Percentiles rank a stretch among this genome's conserved stretches.
Conservation (phyloP, 1,140 invertebrate species). For the Catajapyx aquilonaris region DNA sequence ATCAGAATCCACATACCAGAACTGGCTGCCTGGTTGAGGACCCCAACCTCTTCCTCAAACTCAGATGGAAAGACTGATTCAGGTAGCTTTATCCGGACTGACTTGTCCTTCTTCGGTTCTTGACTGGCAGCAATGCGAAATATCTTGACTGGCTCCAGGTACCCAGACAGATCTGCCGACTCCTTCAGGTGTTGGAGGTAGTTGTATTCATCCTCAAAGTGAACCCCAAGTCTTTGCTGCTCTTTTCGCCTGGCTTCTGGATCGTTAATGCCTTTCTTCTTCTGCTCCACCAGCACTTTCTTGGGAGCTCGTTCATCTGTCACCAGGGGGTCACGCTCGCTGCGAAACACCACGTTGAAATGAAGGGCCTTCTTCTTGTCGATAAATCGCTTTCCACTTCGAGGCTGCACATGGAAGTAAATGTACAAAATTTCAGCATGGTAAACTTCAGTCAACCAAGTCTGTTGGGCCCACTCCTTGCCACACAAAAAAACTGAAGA, state of each 20-base stretch:
- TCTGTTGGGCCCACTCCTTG: too few species aligned
- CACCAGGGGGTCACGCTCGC: background rate
- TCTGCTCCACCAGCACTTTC: background rate
- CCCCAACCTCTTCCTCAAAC: background rate
- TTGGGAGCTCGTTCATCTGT: background rate
- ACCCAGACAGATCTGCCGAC: background rate
- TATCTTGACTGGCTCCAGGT: background rate
- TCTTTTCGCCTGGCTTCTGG: background rate
- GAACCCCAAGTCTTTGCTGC: background rate
- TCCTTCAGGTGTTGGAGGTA: background rate
- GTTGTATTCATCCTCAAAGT: background rate
- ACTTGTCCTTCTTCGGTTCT: too few species aligned
- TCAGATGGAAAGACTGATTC: background rate
- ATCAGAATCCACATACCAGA: too few species aligned
- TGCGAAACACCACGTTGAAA: background rate
- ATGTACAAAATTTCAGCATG: too few species aligned
- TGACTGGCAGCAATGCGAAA: too few species aligned
- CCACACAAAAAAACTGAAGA: too few species aligned
- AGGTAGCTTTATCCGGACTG: too few species aligned
- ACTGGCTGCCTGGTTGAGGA: background rate
- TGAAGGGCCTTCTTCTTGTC: background rate
- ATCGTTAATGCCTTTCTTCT: background rate
- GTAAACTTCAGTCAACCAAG: too few species aligned
- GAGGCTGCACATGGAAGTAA: too few species aligned
- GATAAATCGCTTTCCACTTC: background rate